phyloP scores from a whole-genome alignment of 2,113 vertebrate genomes.

The Pseudopipra pipra region DNA sequence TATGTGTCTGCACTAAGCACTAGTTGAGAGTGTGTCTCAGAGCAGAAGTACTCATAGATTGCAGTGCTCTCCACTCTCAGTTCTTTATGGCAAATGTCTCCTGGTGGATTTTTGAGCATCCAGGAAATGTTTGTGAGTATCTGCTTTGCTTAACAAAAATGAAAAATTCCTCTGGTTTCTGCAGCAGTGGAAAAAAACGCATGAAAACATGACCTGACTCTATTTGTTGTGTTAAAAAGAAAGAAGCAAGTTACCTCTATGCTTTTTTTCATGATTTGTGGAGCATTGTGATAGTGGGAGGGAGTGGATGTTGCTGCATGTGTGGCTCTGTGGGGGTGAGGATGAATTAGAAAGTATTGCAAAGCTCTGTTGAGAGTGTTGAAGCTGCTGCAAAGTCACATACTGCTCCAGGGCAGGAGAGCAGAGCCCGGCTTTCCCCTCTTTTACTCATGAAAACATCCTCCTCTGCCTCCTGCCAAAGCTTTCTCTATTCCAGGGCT shows the following conservation, averaged over 20 bases:
- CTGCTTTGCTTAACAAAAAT: not conserved
- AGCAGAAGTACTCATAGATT: not conserved
- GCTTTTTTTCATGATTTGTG: not conserved
- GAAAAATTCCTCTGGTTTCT: not conserved
- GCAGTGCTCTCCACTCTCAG: not conserved
- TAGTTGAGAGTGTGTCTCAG: accelerated
- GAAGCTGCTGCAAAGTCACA: not conserved
- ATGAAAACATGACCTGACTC: not conserved
- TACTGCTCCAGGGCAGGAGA: not conserved
- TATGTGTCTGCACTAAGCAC: not conserved
- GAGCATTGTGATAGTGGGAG: not conserved
- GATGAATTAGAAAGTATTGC: not conserved
- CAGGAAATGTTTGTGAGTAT: not conserved
- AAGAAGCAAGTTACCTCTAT: not conserved
- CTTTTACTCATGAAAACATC: not conserved
- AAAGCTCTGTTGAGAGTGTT: not conserved
- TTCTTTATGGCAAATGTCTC: not conserved
- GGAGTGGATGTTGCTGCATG: not conserved
- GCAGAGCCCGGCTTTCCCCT: not conserved
- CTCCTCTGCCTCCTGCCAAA: not conserved
- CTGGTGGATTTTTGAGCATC: not conserved
- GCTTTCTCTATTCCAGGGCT: not conserved
- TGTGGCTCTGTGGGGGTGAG: not conserved
- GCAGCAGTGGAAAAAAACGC: not conserved
- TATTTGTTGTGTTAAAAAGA: not conserved